Base-by-base conservation (phyloP, 2,113 vertebrate species). In the Carassius carassius region DNA sequence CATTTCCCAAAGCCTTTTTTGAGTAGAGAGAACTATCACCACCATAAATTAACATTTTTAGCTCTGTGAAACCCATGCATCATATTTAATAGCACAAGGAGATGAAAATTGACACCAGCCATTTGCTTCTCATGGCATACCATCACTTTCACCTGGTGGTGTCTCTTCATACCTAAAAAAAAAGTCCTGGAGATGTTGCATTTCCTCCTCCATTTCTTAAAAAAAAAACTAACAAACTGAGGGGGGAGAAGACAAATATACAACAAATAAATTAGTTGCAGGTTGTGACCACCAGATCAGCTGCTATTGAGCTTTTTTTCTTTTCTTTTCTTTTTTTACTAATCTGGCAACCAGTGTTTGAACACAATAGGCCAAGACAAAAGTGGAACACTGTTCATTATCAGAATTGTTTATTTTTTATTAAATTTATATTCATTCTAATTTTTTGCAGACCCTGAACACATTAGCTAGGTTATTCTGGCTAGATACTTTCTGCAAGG, bases 191-290 rank as follows among this genome's bases (percentile, higher is more conserved):
- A 7, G 63, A 6, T 35, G 63, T 67, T 67, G 63, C 63, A 67
- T 67, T 67, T 67, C 63, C 25, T 32, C 29, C 25, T 29, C 63
- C 63, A 32, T 67, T 67, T 67, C 2, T 14, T 17, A 67, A 67
- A 67, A 14, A 14, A 35, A 67, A 32, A 67, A 32, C 14, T 35
- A 67, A 67, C 63, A 67, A 67, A 9, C 63, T 32, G 63, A 67
- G 63, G 63, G 63, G 16, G 29, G 63, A 67, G 63, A 67, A 63
- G 60, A 63, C 60, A 63, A 35, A 67, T 67, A 67, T 32, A 32
- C 29, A 47, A 29, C 5, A 67, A 67, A 32, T 8, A 67, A 35
- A 67, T 32, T 7, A 17, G 35, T 35, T 35, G 63, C 63, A 67
- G 14, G 29, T 67, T 67, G 25, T 67, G 14, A 67, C 63, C 63